phyloP scores from a whole-genome alignment of 1,140 invertebrate genomes.

The Drosophila ironensis region DNA sequence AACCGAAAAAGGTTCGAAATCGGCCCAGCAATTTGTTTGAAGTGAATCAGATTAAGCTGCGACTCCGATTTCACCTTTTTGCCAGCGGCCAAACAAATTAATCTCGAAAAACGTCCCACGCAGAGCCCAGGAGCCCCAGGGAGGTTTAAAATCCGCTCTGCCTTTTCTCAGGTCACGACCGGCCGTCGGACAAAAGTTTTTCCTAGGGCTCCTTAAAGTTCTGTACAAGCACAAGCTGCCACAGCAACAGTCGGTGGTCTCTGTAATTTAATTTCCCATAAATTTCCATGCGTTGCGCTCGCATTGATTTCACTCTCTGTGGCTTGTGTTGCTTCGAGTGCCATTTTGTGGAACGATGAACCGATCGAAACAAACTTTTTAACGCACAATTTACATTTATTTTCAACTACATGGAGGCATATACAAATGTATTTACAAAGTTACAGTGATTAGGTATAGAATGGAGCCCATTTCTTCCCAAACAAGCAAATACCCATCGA shows the following conservation, averaged over 20 bases:
- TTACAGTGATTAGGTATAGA: slow-evolving; percentile 31
- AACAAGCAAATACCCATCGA: not conserved
- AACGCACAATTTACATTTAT: slow-evolving; percentile 54
- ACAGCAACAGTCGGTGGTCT: not conserved
- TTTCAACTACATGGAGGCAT: slow-evolving; percentile 43
- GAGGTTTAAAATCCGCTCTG: slow-evolving; percentile 20
- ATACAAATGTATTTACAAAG: slow-evolving; percentile 51
- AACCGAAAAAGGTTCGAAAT: slow-evolving; percentile 2
- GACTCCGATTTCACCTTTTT: slow-evolving; percentile 43
- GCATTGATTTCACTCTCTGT: not conserved
- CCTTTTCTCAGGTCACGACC: slow-evolving; percentile 49
- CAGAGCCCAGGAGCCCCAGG: slow-evolving; percentile 16
- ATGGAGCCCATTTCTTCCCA: not conserved
- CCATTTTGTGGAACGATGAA: not conserved
- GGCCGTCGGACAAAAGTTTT: slow-evolving; percentile 26
- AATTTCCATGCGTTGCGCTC: slow-evolving; percentile 18
- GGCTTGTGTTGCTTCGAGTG: not conserved
- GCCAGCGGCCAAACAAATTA: slow-evolving; percentile 60
- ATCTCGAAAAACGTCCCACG: slow-evolving; percentile 38
- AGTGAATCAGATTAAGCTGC: slow-evolving; percentile 31
- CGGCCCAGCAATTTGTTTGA: slow-evolving; percentile 32
- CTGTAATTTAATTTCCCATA: slow-evolving; percentile 51
- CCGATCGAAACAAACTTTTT: slow-evolving; percentile 26
- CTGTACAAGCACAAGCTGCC: slow-evolving; percentile 6
- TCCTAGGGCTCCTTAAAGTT: slow-evolving; percentile 37